Evolutionary conservation across 2,113 vertebrate genomes (phyloP), one percentile per base, ranked within the genome.

Genomic region (Procavia capensis): DNA sequence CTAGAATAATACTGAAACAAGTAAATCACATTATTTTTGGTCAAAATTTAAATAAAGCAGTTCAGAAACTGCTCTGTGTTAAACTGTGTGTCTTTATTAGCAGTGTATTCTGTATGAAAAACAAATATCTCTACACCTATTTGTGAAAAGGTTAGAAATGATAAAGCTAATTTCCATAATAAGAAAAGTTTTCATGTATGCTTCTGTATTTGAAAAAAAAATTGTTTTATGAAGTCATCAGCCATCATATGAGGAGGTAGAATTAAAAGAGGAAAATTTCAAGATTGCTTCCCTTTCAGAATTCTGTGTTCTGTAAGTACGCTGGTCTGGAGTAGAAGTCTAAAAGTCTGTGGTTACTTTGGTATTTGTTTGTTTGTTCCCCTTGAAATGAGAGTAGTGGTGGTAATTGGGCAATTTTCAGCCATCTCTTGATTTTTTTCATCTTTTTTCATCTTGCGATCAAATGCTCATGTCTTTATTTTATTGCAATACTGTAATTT

Each of bases 1-100:
- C 31, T 43, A 76, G 29, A 89, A 95, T 72, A 94, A 34, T 39
- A 92, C 9, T 13, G 88, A 95, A 96, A 93, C 61, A 96, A 98
- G 36, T 50, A 74, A 95, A 82, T 95, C 75, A 72, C 41, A 78
- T 94, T 95, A 80, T 90, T 85, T 31, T 83, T 83, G 76, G 17
- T 91, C 50, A 92, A 95, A 95, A 41, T 85, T 80, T 95, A 96
- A 95, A 88, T 88, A 92, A 92, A 95, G 75, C 39, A 85, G 79
- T 95, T 96, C 5, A 75, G 34, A 93, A 95, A 95, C 90, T 50
- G 39, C 34, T 78, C 3, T 3, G 36, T 14, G 57, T 79, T 87
- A 93, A 82, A 16, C 93, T 96, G 78, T 85, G 8, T 47, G 66
- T 17, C 34, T 92, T 89, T 59, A 57, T 36, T 11, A 87, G 6